A percentile compares a stretch with the other conserved stretches of the same genome.
These are phyloP conservation scores for Cydia pomonella DNA, from an alignment of 1,140 invertebrate species.

Conservation along the genomic window DNA sequence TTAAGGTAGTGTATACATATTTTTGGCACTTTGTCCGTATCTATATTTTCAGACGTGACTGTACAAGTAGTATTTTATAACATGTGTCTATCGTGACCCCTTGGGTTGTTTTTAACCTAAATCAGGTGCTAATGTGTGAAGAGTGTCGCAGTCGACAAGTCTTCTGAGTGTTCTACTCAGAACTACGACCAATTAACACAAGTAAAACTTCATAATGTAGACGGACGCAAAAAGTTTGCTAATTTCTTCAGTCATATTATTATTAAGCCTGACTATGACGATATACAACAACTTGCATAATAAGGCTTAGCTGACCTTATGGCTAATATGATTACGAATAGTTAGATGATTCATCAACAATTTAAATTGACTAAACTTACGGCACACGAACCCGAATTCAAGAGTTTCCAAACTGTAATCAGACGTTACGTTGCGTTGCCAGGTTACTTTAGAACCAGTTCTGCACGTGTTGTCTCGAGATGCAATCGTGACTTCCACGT, in stretches of 20 bases:
- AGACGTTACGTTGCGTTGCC: slow-evolving; percentile 10
- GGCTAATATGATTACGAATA: neutral
- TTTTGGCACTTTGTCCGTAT: too few relatives aligned
- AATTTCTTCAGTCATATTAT: slow-evolving; percentile 4
- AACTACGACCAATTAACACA: neutral
- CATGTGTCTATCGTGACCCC: neutral
- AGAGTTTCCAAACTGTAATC: slow-evolving; percentile 22
- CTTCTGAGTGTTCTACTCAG: neutral
- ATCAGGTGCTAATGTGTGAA: neutral
- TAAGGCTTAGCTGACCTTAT: slow-evolving; percentile 8
- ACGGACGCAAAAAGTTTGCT: neutral
- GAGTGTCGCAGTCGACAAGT: slow-evolving; percentile 10
- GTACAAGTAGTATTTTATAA: neutral
- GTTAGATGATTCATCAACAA: slow-evolving; percentile 26
- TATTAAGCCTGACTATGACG: neutral
- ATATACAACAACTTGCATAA: neutral
- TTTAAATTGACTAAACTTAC: slow-evolving; percentile 18
- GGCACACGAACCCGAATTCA: neutral
- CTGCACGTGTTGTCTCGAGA: slow-evolving; percentile 54
- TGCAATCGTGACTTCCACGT: slow-evolving; percentile 59
- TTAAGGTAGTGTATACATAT: too few relatives aligned
- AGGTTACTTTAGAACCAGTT: slow-evolving; percentile 50
- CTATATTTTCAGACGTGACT: too few relatives aligned
- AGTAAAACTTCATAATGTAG: neutral
- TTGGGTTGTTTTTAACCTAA: neutral